Evolutionary conservation across 1,140 invertebrate genomes (phyloP), one percentile per base, ranked within the genome.

Genomic region (Ceratosolen fusciceps): DNA sequence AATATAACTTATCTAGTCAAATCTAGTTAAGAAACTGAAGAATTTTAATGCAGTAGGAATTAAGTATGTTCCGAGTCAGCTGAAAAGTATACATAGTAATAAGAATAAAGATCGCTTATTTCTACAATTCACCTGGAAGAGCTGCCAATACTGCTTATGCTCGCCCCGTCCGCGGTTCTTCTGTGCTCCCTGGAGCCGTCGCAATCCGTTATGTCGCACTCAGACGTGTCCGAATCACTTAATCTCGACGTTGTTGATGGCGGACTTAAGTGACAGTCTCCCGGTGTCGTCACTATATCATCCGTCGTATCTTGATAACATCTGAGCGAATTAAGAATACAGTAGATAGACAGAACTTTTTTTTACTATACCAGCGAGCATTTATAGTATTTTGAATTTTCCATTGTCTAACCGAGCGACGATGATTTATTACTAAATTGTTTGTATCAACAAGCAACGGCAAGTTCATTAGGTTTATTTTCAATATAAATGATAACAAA

Each of bases 221-320:
- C 97, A 83, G 96, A 98, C 80, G 95, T 95, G 90, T 99, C 96
- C 37, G 96, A 96, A 90, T 98, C 97, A 82, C 97, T 98, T 82
- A 97, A 93, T 82, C 96, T 93, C 74, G 96, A 96, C 76, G 95
- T 95, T 8, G 95, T 95, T 81, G 95, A 96, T 80, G 97, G 96
- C 54, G 97, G 97, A 83, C 97, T 98, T 78, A 98, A 92, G 90
- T 98, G 97, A 84, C 87, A 89, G 90, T 98, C 96, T 83, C 94
- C 95, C 78, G 94, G 94, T 82, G 92, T 95, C 85, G 92, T 90
- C 81, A 91, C 89, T 84, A 91, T 87, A 80, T 93, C 92, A 72
- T 92, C 92, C 83, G 83, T 83, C 16, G 86, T 79, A 39, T 91
- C 90, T 82, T 87, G 87, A 80, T 89, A 90, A 80, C 86, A 86